Evolutionary conservation across 2,888 invertebrate genomes (phyloP), one percentile per base, ranked within the genome.

Genomic region (Drosophila differens): DNA sequence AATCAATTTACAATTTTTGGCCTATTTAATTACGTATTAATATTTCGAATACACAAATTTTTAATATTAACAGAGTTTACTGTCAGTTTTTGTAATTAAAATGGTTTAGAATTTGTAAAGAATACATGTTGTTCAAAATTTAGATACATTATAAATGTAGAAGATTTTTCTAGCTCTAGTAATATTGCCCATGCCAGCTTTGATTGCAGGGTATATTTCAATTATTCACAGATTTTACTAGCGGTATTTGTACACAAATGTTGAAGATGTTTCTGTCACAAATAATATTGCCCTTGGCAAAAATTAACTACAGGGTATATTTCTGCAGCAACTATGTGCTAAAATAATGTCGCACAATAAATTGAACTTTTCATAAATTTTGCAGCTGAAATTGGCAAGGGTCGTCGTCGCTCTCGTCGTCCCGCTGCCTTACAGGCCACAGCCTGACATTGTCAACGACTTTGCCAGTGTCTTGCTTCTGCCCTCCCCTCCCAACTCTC

Each of bases 291-390:
- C 22, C 10, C 12, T 9, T 9, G 19, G n/a, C 19, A 10, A 39
- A 7, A 2, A 30, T 35, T 28, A 7, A 14, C 16, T 64, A 30
- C 28, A 62, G 66, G 78, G 62, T 51, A 35, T 64, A 10, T 35
- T 62, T 47, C 44, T 16, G 55, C 52, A 54, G 54, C 69, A 86
- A 86, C 87, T 89, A 78, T 87, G 80, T 77, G 80, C 75, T 69
- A 67, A 79, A 89, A 87, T 85, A 82, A 89, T 87, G 88, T 73
- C 63, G 76, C 70, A 80, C 90, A 88, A 90, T 85, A 88, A 85
- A 85, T 88, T 90, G 90, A 85, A 85, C 90, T 85, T 90, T 85
- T 88, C 90, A 88, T 90, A 90, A 82, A 90, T 90, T 88, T 78
- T 85, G 75, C 76, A 87, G 70, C 81, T 74, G 75, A 85, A 88